Evolutionary conservation across 2,113 vertebrate species (phyloP).

Genomic region (Lasiurus cinereus): DNA sequence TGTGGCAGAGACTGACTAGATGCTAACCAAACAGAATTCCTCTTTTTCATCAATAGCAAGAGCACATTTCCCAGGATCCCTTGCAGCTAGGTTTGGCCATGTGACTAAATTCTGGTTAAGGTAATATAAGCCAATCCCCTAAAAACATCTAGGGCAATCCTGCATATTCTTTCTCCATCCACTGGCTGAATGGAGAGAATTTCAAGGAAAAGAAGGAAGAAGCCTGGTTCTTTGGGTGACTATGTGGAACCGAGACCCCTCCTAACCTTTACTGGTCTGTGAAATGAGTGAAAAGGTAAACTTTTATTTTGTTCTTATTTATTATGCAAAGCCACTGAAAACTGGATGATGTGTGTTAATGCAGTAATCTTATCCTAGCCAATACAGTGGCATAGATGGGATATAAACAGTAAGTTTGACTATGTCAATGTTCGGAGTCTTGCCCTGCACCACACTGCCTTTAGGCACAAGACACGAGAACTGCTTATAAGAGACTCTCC

Average conservation of each 20-base stretch:
- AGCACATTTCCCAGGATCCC: not conserved
- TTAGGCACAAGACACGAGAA: not conserved
- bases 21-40: not conserved
- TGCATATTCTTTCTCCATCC: not conserved
- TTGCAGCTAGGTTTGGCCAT: constrained; percentile 21
- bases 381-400: not conserved
- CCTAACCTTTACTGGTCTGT: not conserved
- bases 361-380: not conserved
- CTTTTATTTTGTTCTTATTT: not conserved
- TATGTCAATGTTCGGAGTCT: not conserved
- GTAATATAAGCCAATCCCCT: not conserved
- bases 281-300: not conserved
- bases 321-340: not conserved
- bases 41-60: not conserved
- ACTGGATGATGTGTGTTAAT: not conserved
- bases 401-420: not conserved
- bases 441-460: not conserved
- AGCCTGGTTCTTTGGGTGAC: not conserved
- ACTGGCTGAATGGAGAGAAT: not conserved
- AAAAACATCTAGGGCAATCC: not conserved
- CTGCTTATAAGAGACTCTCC: not conserved
- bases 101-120: constrained; percentile 35
- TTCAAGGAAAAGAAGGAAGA: not conserved
- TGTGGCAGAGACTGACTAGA: not conserved
- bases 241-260: not conserved